Evolutionary conservation across 2,888 invertebrate species (phyloP).

Genomic region (Tetrapedia diversipes): DNA sequence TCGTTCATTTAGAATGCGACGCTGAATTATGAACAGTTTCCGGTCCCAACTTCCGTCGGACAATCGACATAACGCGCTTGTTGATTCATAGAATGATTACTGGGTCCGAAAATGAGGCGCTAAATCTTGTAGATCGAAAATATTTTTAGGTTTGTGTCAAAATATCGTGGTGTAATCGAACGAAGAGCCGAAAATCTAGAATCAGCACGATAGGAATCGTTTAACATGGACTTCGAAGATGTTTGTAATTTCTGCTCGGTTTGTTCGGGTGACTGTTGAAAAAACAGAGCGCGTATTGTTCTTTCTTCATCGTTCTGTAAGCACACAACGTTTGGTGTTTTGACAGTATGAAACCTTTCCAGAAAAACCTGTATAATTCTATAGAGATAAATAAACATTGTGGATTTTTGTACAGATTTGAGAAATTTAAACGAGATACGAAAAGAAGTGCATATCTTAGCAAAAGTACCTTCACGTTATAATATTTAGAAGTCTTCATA

Average conservation of each 20-base stretch:
- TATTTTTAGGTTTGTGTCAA: too few species aligned
- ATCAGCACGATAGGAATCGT: conserved; percentile 29
- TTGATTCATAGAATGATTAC: neutral
- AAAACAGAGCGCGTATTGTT: neutral
- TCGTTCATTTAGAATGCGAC: conserved; percentile 31
- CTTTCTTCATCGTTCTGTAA: neutral
- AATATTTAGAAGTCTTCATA: too few species aligned
- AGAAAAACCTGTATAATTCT: too few species aligned
- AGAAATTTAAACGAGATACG: too few species aligned
- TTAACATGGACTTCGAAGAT: conserved; percentile 36
- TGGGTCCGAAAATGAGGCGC: conserved; percentile 3
- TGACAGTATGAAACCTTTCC: too few species aligned
- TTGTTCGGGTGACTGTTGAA: conserved; percentile 4
- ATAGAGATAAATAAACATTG: too few species aligned
- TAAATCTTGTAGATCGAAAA: neutral
- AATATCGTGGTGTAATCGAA: too few species aligned
- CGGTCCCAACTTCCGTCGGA: conserved; percentile 38
- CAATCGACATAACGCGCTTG: conserved; percentile 11
- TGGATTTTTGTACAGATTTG: too few species aligned
- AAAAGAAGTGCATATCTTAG: too few species aligned
- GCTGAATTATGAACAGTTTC: conserved; percentile 44
- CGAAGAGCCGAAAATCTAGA: conserved; percentile 20
- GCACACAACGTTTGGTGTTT: neutral
- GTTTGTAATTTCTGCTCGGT: conserved; percentile 24
- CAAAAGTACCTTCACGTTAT: too few species aligned